Evolutionary conservation across 2,113 vertebrate genomes (phyloP).

Genomic region (Lipotes vexillifer): DNA sequence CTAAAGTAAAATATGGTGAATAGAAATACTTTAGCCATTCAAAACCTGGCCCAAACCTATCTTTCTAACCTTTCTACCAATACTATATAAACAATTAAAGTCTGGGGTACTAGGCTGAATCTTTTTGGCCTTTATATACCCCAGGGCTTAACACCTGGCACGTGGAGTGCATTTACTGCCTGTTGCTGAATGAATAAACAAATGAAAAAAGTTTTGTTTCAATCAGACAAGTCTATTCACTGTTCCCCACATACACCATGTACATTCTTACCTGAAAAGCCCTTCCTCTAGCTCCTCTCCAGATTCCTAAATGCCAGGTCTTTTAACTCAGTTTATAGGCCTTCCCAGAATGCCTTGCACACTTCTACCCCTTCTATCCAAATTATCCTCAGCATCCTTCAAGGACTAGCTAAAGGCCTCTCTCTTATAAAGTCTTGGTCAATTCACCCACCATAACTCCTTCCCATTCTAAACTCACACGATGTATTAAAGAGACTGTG

Average conservation of each 20-base stretch:
- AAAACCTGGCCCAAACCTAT: background rate
- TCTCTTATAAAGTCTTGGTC: background rate
- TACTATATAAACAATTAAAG: background rate
- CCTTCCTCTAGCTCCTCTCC: background rate
- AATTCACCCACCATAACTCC: background rate
- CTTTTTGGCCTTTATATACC: background rate
- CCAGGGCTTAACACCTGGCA: background rate
- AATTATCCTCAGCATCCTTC: background rate
- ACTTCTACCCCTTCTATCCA: background rate
- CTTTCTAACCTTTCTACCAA: background rate
- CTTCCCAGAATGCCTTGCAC: background rate
- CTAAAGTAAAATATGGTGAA: slow-evolving; percentile 11
- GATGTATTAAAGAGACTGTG: background rate
- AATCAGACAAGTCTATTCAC: background rate
- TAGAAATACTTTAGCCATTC: background rate
- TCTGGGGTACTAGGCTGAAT: background rate
- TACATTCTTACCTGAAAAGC: background rate
- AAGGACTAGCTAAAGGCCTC: background rate
- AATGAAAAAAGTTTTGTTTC: background rate
- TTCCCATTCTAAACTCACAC: background rate
- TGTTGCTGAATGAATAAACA: background rate
- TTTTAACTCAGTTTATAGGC: background rate
- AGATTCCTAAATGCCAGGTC: background rate
- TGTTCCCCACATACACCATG: background rate
- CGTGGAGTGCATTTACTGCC: background rate